Evolutionary conservation across 1,140 invertebrate species (phyloP).

Genomic region (Platyscapa corneri): DNA sequence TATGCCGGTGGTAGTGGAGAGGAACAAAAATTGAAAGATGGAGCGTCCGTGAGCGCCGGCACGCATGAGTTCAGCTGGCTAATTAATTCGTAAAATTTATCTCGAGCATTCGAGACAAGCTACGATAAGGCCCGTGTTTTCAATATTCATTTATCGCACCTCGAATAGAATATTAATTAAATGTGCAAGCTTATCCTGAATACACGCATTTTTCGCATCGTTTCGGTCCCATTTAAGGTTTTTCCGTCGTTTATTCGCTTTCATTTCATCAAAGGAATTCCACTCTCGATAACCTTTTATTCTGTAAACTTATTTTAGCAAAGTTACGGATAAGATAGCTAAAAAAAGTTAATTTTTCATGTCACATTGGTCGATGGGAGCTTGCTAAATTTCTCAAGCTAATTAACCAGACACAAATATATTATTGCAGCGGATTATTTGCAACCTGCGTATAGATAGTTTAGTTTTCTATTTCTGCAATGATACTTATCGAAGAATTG

Average conservation of each 20-base stretch:
- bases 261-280: neutral
- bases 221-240: neutral
- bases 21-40: neutral
- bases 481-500: too few relatives aligned
- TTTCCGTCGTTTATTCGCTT: neutral
- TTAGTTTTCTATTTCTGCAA: too few relatives aligned
- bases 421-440: neutral
- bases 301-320: neutral
- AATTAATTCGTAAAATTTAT: slow-evolving; percentile 68
- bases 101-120: slow-evolving; percentile 52
- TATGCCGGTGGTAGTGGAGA: too few relatives aligned
- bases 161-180: slow-evolving; percentile 62
- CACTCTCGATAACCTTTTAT: neutral
- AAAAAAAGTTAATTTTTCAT: slow-evolving; percentile 28
- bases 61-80: slow-evolving; percentile 50
- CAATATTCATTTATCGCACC: slow-evolving; percentile 58
- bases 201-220: neutral
- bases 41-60: neutral
- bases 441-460: too few relatives aligned
- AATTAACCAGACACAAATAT: neutral
- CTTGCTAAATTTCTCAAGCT: neutral
- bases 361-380: neutral
- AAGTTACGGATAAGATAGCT: slow-evolving; percentile 26
- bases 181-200: neutral
- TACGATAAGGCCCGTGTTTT: slow-evolving; percentile 59